Conservation (phyloP, 2,113 vertebrate species). For the Colius striatus region DNA sequence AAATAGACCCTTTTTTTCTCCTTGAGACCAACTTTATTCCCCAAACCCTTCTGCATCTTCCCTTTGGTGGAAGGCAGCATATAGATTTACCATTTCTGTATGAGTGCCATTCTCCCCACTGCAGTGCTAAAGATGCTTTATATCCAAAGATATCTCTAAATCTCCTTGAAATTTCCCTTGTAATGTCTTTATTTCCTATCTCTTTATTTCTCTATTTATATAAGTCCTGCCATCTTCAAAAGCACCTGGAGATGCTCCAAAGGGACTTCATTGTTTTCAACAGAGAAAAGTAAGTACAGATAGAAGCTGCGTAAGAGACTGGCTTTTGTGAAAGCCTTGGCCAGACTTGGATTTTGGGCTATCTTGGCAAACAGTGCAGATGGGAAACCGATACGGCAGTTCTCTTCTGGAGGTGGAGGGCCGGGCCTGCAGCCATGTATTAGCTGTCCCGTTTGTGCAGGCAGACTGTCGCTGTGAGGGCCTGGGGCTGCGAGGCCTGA, state of each 20-base stretch:
- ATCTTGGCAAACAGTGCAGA: accelerated
- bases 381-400: accelerated
- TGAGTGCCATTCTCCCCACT: neutral
- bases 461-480: too few relatives aligned
- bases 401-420: neutral
- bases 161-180: neutral
- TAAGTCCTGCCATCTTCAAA: slow-evolving; percentile 88
- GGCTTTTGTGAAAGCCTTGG: neutral
- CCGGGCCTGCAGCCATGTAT: neutral
- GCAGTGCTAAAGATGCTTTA: neutral
- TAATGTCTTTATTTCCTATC: neutral
- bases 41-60: neutral
- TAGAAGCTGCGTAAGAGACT: neutral
- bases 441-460: accelerated
- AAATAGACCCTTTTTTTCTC: neutral
- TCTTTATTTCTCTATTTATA: neutral
- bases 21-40: neutral
- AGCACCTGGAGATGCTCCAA: slow-evolving; percentile 89
- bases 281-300: slow-evolving; percentile 91
- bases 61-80: neutral
- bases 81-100: neutral
- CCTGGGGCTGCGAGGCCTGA: neutral
- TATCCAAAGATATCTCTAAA: neutral
- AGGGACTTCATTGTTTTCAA: slow-evolving; percentile 98
- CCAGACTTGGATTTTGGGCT: neutral